Evolutionary conservation across 1,140 invertebrate genomes (phyloP), one percentile per base, ranked within the genome.

Genomic region (Diploscapter pachys): DNA sequence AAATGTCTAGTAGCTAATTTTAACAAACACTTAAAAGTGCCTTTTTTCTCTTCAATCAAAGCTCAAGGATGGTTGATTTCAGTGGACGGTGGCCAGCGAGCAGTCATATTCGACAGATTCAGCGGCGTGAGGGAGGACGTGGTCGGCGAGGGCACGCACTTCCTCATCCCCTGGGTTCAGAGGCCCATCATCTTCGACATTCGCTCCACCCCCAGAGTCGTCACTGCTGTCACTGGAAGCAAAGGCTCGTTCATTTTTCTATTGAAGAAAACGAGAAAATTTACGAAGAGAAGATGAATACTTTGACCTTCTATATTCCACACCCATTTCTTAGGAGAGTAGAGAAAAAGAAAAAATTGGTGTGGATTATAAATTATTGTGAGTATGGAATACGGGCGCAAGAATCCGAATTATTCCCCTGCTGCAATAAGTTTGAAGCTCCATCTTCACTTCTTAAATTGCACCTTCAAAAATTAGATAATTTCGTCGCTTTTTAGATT

Each of bases 81-180:
- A 96, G 96, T 99, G 87, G 97, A 99, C 88, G 97, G 96, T 83
- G 97, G 97, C 55, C 93, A 99, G 85, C 90, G 97, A 86, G 96
- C 96, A 78, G 95, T 99, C 48, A 99, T 99, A 77, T 99, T 99
- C 87, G 96, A 99, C 88, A 91, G 97, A 87, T 99, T 99, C 88
- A 89, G 90, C 81, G 96, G 96, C 86, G 91, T 99, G 48, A 96
- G 96, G 87, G 91, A 93, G 80, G 85, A 89, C 61, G 94, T 99
- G 55, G 90, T 93, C 65, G 96, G 96, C 65, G 97, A 99, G 89
- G 97, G 97, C 68, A 99, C 97, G 77, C 97, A 99, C 88, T 99
- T 99, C 87, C 92, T 95, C 79, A 92, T 99, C 88, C 97, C 96
- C 13, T 98, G 96, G 95, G 91, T 99, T 52, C 96, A 99, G 86